Evolutionary conservation across 1,140 invertebrate genomes (phyloP), one percentile per base, ranked within the genome.

Genomic region (Calycopis cecrops): DNA sequence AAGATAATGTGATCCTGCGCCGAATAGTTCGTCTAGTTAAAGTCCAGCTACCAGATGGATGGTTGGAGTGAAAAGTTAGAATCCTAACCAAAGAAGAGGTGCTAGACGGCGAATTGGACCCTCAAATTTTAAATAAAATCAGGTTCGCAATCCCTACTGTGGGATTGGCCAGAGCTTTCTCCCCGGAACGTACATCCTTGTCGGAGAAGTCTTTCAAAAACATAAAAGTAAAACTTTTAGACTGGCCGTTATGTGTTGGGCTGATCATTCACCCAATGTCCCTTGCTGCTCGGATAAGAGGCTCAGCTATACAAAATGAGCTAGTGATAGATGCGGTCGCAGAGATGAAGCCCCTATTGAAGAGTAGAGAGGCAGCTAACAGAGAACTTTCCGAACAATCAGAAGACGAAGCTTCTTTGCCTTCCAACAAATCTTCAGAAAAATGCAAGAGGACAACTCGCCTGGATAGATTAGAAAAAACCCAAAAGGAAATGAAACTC

Each of bases 241-340:
- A 52, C 3, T 57, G 56, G 50, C 56, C 56, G 9, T 6, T 52
- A 3, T 49, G 33, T 35, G 42, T 48, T 9, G 48, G 38, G 21
- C 35, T 17, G 1, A 50, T 48, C 12, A 48, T 33, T 33, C 21
- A n/a, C 34, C 57, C 35, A 10, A 47, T 21, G 49, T 34, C 42
- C 17, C 40, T 42, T 28, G 50, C 42, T 9, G 37, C 16, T 14
- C 10, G 34, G n/a, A 8, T 34, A 6, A 28, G 28, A 14, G 50
- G 50, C 21, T 59, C 57, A 11, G 57, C 50, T n/a, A 44, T 53
- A 7, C 57, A 53, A 40, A 59, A 53, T 40, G 51, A 59, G 16
- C 34, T 58, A 10, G 33, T 48, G 11, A 21, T 48, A 10, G 42
- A 42, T 3, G 28, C 56, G 1, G 12, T 57, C 7, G n/a, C 21